Conservation (phyloP, 2,113 vertebrate species). For the Gadus chalcogrammus region DNA sequence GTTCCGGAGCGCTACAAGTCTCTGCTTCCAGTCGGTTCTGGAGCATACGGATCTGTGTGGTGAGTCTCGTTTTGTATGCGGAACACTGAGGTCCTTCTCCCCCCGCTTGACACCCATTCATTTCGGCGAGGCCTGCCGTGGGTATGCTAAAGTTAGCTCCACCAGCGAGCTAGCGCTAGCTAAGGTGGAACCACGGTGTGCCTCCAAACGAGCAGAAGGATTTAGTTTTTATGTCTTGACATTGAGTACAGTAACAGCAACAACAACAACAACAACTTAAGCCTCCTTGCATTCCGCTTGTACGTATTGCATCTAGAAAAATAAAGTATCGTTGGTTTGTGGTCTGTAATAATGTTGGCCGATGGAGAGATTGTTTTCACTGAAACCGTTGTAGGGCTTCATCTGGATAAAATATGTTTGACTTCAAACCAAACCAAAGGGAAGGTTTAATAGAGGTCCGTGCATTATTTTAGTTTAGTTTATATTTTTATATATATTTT, state of each 20-base stretch:
- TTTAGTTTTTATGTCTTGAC: not conserved
- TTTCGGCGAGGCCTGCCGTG: conserved; percentile 63
- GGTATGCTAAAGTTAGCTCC: conserved; percentile 53
- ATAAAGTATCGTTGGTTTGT: no score
- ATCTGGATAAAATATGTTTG: no score
- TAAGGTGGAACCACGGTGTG: conserved; percentile 39
- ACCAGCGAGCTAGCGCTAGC: conserved; percentile 1
- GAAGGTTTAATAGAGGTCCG: no score
- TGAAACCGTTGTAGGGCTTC: no score
- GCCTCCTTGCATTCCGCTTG: not conserved
- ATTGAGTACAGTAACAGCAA: not conserved
- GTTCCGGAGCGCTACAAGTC: conserved; percentile 89
- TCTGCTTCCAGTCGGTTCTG: conserved; percentile 90
- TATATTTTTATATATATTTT: no score
- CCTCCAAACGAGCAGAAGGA: not conserved
- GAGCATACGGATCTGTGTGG: conserved; percentile 96
- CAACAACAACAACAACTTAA: no score
- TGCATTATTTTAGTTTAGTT: no score
- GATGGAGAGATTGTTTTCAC: no score
- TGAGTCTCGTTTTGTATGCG: conserved; percentile 56
- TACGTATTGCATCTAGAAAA: not conserved
- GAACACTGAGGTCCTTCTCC: conserved; percentile 4
- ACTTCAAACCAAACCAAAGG: no score
- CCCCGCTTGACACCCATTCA: conserved; percentile 62
- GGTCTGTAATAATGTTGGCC: no score